phyloP scores from a whole-genome alignment of 2,797 vertebrate species.

The Hozukius guyotensis region DNA sequence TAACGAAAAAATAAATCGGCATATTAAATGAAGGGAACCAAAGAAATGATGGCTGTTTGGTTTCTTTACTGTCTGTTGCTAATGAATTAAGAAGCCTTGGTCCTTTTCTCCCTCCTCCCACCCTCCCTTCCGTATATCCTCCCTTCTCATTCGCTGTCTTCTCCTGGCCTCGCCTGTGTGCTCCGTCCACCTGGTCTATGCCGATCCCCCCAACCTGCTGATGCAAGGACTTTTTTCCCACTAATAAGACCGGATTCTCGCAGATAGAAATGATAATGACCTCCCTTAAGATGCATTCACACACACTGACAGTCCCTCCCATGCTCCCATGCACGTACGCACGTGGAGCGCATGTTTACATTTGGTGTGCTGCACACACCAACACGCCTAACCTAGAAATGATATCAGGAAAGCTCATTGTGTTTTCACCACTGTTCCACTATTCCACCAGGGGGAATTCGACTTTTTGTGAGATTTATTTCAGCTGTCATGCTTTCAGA shows the following conservation, averaged over 20 bases:
- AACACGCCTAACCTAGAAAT: not conserved
- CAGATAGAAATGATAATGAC: slow-evolving; percentile 79
- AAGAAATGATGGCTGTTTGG: not conserved
- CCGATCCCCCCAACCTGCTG: slow-evolving; percentile 50
- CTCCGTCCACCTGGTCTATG: slow-evolving; percentile 30
- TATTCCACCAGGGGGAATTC: too few relatives aligned
- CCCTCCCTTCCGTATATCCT: not conserved
- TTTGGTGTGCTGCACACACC: not conserved
- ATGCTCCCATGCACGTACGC: not conserved
- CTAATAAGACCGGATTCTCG: slow-evolving; percentile 56
- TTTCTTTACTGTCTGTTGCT: slow-evolving; percentile 4
- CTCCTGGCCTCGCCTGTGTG: slow-evolving; percentile 24
- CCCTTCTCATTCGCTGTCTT: slow-evolving; percentile 10
- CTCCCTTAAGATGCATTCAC: slow-evolving; percentile 76
- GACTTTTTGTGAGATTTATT: not conserved
- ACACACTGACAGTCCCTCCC: not conserved
- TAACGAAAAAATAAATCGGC: not conserved
- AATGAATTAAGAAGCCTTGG: not conserved
- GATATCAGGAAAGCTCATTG: too few relatives aligned
- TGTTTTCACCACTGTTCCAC: too few relatives aligned
- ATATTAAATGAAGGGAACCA: slow-evolving; percentile 8
- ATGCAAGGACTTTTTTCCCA: slow-evolving; percentile 53
- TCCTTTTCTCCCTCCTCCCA: not conserved
- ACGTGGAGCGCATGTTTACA: not conserved
- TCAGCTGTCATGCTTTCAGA: not conserved